Conservation (phyloP, 2,888 invertebrate genomes). For the Tenthredo livida region DNA sequence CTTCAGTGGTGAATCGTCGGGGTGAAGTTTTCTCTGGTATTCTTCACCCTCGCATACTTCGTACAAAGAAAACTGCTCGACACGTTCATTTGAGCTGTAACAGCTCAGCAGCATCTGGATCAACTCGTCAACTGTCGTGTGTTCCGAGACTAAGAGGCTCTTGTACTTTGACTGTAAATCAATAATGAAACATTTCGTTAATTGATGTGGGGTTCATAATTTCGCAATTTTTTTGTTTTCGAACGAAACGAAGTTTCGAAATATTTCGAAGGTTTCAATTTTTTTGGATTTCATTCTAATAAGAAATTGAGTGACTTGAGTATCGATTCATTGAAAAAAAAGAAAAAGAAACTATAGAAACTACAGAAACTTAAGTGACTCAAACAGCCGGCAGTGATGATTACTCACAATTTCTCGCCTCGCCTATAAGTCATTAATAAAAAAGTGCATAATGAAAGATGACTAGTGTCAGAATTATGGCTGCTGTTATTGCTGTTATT, state of each 20-base stretch:
- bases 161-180: constrained; percentile 90
- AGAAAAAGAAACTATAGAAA: too few relatives aligned
- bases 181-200: background rate
- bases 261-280: too few relatives aligned
- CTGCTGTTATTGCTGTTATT: background rate
- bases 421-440: background rate
- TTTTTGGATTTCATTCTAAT: background rate
- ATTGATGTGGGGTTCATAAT: background rate
- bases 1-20: constrained; percentile 90
- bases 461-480: background rate
- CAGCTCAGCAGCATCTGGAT: constrained; percentile 91
- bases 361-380: background rate
- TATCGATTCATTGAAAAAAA: background rate
- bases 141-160: constrained; percentile 92
- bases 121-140: constrained; percentile 93
- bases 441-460: background rate
- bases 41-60: constrained; percentile 92
- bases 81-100: constrained; percentile 90
- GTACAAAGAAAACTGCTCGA: constrained; percentile 92
- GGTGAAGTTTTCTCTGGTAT: constrained; percentile 93
- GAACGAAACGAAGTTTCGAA: too few relatives aligned
- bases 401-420: constrained; percentile 14
- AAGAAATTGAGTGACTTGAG: background rate
- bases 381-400: background rate
- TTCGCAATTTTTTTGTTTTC: background rate